phyloP scores from a whole-genome alignment of 2,113 vertebrate genomes.

The Leucopternis melanops region DNA sequence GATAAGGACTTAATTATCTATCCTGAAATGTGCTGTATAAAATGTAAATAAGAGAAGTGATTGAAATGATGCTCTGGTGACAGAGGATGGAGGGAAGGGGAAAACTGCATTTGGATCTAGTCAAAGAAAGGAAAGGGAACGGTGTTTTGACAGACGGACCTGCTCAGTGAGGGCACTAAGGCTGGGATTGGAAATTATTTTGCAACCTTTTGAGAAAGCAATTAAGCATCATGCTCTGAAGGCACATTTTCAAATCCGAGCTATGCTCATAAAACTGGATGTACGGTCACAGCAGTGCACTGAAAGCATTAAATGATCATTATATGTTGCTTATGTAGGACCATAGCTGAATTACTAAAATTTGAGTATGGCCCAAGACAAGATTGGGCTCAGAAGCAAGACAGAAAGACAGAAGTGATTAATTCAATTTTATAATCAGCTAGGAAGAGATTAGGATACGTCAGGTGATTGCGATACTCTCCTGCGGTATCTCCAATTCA shows the following conservation, averaged over 20 bases:
- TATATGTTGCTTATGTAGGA: background rate
- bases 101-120: background rate
- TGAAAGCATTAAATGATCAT: background rate
- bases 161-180: background rate
- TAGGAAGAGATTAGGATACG: background rate
- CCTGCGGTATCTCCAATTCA: background rate
- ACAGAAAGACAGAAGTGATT: background rate
- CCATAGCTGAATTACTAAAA: background rate
- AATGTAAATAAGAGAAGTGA: slow-evolving; percentile 29
- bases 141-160: background rate
- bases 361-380: background rate
- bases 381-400: background rate
- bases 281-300: background rate
- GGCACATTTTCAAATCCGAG: background rate
- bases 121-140: background rate
- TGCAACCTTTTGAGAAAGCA: slow-evolving; percentile 4
- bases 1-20: slow-evolving; percentile 44
- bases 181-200: background rate
- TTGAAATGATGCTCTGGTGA: slow-evolving; percentile 8
- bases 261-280: background rate
- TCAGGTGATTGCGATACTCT: background rate
- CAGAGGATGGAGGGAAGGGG: background rate
- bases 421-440: background rate
- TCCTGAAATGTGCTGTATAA: background rate
- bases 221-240: slow-evolving; percentile 10